A percentile compares a stretch with the other conserved stretches of the same genome.
phyloP scores from a whole-genome alignment of 2,113 vertebrate genomes.

The Coreoperca whiteheadi region DNA sequence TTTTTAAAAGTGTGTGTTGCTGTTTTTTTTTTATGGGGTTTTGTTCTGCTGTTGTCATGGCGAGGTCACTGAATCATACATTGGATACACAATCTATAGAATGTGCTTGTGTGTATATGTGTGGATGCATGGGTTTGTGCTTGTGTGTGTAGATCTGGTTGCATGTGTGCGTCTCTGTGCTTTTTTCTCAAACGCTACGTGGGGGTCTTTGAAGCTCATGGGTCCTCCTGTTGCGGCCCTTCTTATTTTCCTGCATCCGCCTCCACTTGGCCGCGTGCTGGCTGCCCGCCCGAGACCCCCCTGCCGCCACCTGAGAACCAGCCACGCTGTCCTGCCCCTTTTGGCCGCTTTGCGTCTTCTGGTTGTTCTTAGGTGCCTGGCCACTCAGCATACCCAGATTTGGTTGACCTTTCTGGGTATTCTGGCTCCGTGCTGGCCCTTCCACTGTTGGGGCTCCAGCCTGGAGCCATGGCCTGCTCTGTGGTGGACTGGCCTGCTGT shows the following conservation, averaged over 20 bases:
- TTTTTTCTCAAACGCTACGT: conserved; percentile 92
- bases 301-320: conserved; percentile 47
- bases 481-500: conserved; percentile 71
- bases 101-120: conserved; percentile 54
- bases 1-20: conserved; percentile 36
- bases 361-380: conserved; percentile 65
- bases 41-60: conserved; percentile 47
- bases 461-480: conserved; percentile 64
- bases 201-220: conserved; percentile 98
- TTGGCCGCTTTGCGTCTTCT: conserved; percentile 67
- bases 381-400: conserved; percentile 41
- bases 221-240: conserved; percentile 98
- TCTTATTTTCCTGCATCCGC: conserved; percentile 97
- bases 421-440: conserved; percentile 56
- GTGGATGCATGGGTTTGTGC: conserved; percentile 69
- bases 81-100: conserved; percentile 55
- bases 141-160: conserved; percentile 52
- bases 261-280: conserved; percentile 92
- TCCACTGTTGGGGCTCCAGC: conserved; percentile 54
- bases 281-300: conserved; percentile 63
- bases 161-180: conserved; percentile 49
- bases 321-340: conserved; percentile 53
- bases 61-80: conserved; percentile 67
- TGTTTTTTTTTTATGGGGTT: conserved; percentile 10
- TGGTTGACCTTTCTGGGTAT: conserved; percentile 57